A percentile compares a stretch with the other conserved stretches of the same genome.
phyloP scores from a whole-genome alignment of 2,888 invertebrate genomes.

The Thysanoteuthis rhombus region DNA sequence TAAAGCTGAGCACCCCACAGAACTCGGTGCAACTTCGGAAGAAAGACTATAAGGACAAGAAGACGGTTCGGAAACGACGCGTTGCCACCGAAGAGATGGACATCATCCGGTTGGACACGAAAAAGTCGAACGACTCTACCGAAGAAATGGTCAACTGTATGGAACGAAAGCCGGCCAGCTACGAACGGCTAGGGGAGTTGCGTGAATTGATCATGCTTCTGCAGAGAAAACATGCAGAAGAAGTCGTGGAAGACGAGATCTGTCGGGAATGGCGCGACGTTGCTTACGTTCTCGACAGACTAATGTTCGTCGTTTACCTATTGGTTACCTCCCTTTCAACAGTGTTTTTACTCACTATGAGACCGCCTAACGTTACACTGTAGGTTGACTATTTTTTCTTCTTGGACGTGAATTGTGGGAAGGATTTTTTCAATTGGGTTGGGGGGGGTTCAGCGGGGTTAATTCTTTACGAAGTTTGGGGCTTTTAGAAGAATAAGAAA shows the following conservation, averaged over 20 bases:
- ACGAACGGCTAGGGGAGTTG: constrained; percentile 39
- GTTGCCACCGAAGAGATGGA: constrained; percentile 35
- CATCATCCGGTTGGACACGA: constrained; percentile 33
- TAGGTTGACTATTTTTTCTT: constrained; percentile 14
- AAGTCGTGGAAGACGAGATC: constrained; percentile 48
- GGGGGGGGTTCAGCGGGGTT: neutral
- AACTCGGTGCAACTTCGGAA: constrained; percentile 13
- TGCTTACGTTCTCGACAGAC: constrained; percentile 55
- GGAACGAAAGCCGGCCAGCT: constrained; percentile 27
- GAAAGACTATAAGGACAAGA: constrained; percentile 1
- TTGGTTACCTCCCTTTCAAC: constrained; percentile 51
- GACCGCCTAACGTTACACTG: constrained; percentile 40
- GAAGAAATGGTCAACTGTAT: constrained; percentile 37
- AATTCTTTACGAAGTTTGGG: neutral
- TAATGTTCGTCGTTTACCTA: constrained; percentile 55
- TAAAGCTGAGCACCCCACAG: constrained; percentile 30
- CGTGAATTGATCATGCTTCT: constrained; percentile 50
- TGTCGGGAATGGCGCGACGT: constrained; percentile 59
- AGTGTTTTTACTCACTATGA: constrained; percentile 50
- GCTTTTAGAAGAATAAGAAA: neutral
- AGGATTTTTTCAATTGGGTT: neutral
- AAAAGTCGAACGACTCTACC: constrained; percentile 27
- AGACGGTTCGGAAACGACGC: constrained; percentile 23
- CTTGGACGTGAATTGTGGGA: neutral
- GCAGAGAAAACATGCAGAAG: constrained; percentile 47